Evolutionary conservation across 2,797 vertebrate species (phyloP).

Genomic region (Corythornis leucogaster): DNA sequence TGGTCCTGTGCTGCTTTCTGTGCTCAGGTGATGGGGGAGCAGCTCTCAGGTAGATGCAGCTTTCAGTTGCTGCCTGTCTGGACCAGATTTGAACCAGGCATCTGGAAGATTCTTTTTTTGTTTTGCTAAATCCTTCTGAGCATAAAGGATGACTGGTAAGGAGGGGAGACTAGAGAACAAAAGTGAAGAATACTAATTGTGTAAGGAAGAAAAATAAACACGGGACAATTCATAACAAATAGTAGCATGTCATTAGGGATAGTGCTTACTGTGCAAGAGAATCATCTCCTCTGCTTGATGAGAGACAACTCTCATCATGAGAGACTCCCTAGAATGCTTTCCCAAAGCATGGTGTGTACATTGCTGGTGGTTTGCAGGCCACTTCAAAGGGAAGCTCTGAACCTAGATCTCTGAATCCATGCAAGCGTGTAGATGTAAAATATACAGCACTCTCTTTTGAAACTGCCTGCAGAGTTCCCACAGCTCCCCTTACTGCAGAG

Average conservation of each 20-base stretch:
- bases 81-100: neutral
- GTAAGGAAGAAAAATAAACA: neutral
- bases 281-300: neutral
- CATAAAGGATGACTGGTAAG: neutral
- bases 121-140: neutral
- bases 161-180: neutral
- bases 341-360: neutral
- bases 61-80: neutral
- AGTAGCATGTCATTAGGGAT: neutral
- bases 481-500: neutral
- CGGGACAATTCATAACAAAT: neutral
- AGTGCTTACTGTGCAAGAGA: neutral
- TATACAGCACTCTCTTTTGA: neutral
- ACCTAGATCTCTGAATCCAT: neutral
- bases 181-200: neutral
- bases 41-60: neutral
- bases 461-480: neutral
- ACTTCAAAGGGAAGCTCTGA: slow-evolving; percentile 5
- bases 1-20: neutral
- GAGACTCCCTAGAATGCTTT: neutral
- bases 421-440: neutral
- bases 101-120: neutral
- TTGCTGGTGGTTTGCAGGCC: neutral
- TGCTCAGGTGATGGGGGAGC: neutral
- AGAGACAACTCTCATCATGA: neutral